These are phyloP conservation scores for Mylabris sibirica DNA, from an alignment of 2,888 invertebrate species.

Conservation along the genomic window DNA sequence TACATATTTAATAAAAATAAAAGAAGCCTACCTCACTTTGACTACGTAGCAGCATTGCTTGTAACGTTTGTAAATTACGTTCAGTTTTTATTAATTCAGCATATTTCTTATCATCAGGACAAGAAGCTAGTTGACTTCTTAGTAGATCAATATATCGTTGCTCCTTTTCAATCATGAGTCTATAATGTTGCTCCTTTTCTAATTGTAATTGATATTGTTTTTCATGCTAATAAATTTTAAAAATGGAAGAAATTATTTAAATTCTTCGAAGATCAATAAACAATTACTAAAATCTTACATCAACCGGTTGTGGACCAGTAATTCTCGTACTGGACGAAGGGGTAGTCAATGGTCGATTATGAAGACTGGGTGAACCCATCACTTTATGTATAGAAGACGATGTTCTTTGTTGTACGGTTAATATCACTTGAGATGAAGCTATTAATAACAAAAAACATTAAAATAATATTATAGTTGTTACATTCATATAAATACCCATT, in stretches of 20 bases:
- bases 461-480: neutral
- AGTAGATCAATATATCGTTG: constrained; percentile 82
- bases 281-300: constrained; percentile 70
- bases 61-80: constrained; percentile 68
- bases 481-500: neutral
- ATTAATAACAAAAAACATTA: constrained; percentile 49
- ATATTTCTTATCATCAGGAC: constrained; percentile 61
- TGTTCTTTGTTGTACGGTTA: constrained; percentile 72
- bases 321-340: constrained; percentile 66
- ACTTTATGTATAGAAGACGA: constrained; percentile 51
- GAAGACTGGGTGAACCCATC: constrained; percentile 62
- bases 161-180: constrained; percentile 89
- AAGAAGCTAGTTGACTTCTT: constrained; percentile 70
- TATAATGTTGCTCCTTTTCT: constrained; percentile 83
- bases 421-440: constrained; percentile 74
- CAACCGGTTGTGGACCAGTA: constrained; percentile 86
- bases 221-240: constrained; percentile 72
- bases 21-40: constrained; percentile 53
- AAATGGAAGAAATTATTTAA: constrained; percentile 17
- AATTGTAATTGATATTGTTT: constrained; percentile 85
- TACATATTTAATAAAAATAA: constrained; percentile 9
- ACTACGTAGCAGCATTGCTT: constrained; percentile 64
- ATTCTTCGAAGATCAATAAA: constrained; percentile 9
- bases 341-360: constrained; percentile 61
- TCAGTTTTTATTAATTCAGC: constrained; percentile 68